Evolutionary conservation across 1,140 invertebrate species (phyloP).

Genomic region (Caligus rogercresseyi): DNA sequence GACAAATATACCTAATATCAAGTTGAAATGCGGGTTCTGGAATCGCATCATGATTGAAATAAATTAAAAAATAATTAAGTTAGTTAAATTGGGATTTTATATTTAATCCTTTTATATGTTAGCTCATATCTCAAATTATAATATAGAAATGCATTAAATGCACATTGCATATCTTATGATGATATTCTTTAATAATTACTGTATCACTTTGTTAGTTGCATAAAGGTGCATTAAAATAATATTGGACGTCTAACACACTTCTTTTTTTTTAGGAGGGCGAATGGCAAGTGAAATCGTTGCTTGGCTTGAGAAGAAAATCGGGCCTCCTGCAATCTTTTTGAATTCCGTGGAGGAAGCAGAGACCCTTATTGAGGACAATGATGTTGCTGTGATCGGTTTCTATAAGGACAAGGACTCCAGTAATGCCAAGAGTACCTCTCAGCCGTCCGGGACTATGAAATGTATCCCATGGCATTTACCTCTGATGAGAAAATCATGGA

Average conservation of each 20-base stretch:
- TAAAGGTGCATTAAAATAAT: neutral
- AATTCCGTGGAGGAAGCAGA: conserved; percentile 60
- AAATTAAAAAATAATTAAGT: no score
- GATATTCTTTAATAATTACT: no score
- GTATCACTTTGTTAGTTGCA: no score
- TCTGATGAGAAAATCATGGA: conserved; percentile 51
- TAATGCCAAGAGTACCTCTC: conserved; percentile 62
- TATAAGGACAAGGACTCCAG: conserved; percentile 62
- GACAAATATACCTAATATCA: no score
- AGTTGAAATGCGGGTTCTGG: no score
- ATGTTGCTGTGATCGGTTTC: conserved; percentile 77
- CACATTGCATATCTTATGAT: no score
- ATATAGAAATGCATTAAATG: no score
- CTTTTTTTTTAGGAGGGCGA: conserved; percentile 42
- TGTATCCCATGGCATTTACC: conserved; percentile 71
- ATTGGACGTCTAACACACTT: neutral
- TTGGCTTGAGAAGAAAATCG: conserved; percentile 24
- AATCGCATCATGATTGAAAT: no score
- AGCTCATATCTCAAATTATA: no score
- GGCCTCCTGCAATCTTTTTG: conserved; percentile 59
- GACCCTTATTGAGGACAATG: conserved; percentile 54
- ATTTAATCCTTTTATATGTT: no score
- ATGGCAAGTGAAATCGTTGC: conserved; percentile 17
- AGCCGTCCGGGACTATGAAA: conserved; percentile 60
- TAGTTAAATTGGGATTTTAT: no score